These are phyloP conservation scores for Aurelia coerulea DNA, from an alignment of 30 jellyfish, hydroid and myxozoan species.

Conservation along the genomic window DNA sequence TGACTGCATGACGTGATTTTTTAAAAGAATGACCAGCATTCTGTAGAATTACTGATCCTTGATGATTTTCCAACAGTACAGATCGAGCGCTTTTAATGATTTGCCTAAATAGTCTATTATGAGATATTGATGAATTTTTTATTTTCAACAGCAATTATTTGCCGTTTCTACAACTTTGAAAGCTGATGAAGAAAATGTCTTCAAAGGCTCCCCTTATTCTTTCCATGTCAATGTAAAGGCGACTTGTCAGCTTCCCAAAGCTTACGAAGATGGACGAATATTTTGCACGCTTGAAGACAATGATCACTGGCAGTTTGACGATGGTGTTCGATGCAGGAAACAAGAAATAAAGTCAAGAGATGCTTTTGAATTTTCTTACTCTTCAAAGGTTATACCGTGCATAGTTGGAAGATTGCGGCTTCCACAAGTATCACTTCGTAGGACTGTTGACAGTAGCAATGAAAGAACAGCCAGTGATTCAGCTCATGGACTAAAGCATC, in stretches of 20 bases:
- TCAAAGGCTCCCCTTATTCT: slow-evolving; percentile 22
- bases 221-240: slow-evolving; percentile 19
- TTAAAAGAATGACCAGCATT: too few relatives aligned
- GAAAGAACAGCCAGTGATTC: slow-evolving; percentile 1
- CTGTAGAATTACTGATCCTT: too few relatives aligned
- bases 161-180: not conserved
- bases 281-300: slow-evolving; percentile 44
- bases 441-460: not conserved
- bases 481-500: slow-evolving; percentile 4
- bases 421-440: slow-evolving; percentile 15
- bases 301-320: slow-evolving; percentile 59
- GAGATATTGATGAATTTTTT: not conserved
- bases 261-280: slow-evolving; percentile 2
- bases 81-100: too few relatives aligned
- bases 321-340: slow-evolving; percentile 23
- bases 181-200: not conserved
- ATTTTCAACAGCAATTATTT: slow-evolving; percentile 12
- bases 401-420: slow-evolving; percentile 15
- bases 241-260: not conserved
- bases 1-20: too few relatives aligned
- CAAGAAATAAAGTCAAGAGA: not conserved
- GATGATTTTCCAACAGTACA: too few relatives aligned
- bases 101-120: not conserved
- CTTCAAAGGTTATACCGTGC: slow-evolving; percentile 32
- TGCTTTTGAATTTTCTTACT: not conserved